These are phyloP conservation scores for Leptinotarsa undecemlineata DNA, from an alignment of 1,140 invertebrate genomes.

Conservation along the genomic window DNA sequence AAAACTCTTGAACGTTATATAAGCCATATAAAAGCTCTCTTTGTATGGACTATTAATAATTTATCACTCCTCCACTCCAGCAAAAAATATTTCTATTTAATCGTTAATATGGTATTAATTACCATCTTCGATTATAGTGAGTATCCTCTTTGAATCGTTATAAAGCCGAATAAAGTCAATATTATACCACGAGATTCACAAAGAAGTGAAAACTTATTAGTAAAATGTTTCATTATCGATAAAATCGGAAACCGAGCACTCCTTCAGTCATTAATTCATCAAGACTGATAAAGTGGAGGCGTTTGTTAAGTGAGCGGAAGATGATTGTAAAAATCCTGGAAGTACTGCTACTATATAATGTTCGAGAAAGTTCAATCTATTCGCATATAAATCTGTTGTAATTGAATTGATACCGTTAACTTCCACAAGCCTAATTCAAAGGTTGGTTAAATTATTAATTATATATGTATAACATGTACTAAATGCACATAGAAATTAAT, in stretches of 20 bases:
- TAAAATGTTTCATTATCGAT: not conserved
- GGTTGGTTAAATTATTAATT: too few species aligned
- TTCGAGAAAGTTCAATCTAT: too few species aligned
- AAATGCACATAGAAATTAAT: too few species aligned
- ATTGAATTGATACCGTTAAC: too few species aligned
- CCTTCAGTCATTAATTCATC: not conserved
- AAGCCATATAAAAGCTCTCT: not conserved
- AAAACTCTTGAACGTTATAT: not conserved
- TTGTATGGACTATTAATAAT: conserved; percentile 2
- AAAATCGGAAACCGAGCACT: not conserved
- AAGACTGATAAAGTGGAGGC: not conserved
- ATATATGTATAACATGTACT: too few species aligned
- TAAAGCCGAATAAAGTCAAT: not conserved
- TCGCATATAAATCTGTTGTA: too few species aligned
- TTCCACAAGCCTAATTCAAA: too few species aligned
- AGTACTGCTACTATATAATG: too few species aligned
- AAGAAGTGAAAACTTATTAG: not conserved
- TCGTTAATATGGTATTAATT: conserved; percentile 4
- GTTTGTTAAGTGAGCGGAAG: conserved; percentile 6
- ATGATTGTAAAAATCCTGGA: not conserved
- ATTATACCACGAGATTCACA: not conserved
- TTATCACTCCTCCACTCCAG: not conserved
- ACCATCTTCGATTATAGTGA: not conserved
- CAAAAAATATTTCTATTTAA: not conserved
- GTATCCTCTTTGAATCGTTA: conserved; percentile 4